A percentile compares a stretch with the other conserved stretches of the same genome.
Conservation (phyloP, 2,797 vertebrate genomes). For the Peromyscus attwateri region DNA sequence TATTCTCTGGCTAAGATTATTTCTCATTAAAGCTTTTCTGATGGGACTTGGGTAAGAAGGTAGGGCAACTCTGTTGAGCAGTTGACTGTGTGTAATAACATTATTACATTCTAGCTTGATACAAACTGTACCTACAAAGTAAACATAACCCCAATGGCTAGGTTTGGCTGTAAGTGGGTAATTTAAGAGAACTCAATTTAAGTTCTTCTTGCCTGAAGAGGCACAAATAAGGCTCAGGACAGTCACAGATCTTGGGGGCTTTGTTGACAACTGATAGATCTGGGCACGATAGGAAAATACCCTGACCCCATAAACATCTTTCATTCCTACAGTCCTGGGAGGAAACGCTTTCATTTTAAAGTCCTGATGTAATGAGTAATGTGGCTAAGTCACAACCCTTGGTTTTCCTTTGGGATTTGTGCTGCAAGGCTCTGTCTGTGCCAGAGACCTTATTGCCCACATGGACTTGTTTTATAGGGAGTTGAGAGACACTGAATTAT, state of each 20-base stretch:
- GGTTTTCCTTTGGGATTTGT: background rate
- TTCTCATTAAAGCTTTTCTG: background rate
- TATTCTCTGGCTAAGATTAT: background rate
- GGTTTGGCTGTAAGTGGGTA: background rate
- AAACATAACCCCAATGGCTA: too few species aligned
- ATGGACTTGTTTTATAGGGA: slow-evolving; percentile 40
- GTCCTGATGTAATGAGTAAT: background rate
- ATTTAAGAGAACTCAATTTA: background rate
- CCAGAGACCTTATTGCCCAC: background rate
- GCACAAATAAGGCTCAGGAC: background rate
- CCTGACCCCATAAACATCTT: background rate
- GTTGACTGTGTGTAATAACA: background rate
- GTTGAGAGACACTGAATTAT: slow-evolving; percentile 75
- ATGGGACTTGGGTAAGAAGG: background rate
- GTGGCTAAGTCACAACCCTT: accelerated
- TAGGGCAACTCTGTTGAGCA: background rate
- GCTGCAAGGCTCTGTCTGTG: accelerated
- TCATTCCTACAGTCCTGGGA: background rate
- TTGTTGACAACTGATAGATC: background rate
- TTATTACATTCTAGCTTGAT: background rate
- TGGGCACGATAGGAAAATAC: background rate
- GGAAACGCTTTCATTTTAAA: background rate
- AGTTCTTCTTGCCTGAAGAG: background rate
- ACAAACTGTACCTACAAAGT: background rate
- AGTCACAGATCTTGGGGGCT: background rate